phyloP scores from a whole-genome alignment of 2,888 invertebrate genomes.

The Acanthopleura granulata region DNA sequence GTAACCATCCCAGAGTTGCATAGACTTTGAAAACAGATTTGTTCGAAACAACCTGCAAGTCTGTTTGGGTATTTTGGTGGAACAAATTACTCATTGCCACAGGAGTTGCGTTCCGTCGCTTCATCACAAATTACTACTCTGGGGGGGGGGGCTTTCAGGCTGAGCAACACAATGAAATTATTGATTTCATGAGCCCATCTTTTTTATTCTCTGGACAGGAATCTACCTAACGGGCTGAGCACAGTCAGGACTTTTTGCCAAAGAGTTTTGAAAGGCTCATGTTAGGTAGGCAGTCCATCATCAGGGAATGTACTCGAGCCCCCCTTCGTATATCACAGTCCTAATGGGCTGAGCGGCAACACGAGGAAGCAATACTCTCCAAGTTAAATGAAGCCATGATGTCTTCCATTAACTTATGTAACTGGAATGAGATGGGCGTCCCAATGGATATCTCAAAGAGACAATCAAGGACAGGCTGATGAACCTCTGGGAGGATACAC shows the following conservation, averaged over 20 bases:
- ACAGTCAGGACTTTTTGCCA: too few relatives aligned
- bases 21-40: too few relatives aligned
- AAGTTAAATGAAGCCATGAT: background rate
- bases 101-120: background rate
- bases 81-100: too few relatives aligned
- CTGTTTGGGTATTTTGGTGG: too few relatives aligned
- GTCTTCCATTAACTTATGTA: slow-evolving; percentile 10
- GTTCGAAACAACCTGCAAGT: too few relatives aligned
- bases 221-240: background rate
- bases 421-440: background rate
- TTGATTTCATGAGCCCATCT: background rate
- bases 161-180: slow-evolving; percentile 3
- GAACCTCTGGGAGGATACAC: too few relatives aligned
- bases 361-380: background rate
- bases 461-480: too few relatives aligned
- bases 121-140: slow-evolving; percentile 1
- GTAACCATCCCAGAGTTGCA: too few relatives aligned
- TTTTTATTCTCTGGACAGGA: slow-evolving; percentile 4
- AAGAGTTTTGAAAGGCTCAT: too few relatives aligned
- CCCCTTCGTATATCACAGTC: background rate
- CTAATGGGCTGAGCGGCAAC: background rate
- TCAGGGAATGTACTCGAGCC: too few relatives aligned
- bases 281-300: background rate
- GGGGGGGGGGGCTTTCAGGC: background rate
- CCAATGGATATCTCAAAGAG: too few relatives aligned